Conservation (phyloP, 2,113 vertebrate genomes). For the Chloropsis cyanopogon region DNA sequence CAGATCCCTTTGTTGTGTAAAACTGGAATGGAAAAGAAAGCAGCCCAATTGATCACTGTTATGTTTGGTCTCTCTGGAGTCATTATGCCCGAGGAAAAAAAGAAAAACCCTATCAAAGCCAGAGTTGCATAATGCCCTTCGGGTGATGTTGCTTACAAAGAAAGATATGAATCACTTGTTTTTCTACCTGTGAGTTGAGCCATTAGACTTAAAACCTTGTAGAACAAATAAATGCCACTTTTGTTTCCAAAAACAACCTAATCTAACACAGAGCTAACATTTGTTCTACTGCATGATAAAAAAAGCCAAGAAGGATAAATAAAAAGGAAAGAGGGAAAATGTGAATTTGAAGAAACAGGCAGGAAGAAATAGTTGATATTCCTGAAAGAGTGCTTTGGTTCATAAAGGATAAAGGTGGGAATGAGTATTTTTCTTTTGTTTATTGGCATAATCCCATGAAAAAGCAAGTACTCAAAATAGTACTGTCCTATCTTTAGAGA, state of each 20-base stretch:
- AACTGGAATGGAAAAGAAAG: slow-evolving; percentile 17
- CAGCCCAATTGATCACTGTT: slow-evolving; percentile 1
- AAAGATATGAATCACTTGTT: slow-evolving; percentile 8
- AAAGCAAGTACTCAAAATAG: slow-evolving; percentile 53
- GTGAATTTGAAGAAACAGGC: background rate
- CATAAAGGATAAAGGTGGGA: slow-evolving; percentile 5
- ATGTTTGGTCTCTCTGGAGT: slow-evolving; percentile 1
- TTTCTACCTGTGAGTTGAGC: background rate
- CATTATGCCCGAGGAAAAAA: slow-evolving; percentile 3
- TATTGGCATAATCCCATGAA: slow-evolving; percentile 40
- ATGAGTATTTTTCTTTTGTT: slow-evolving; percentile 18
- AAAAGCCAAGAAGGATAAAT: background rate
- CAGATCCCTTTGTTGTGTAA: background rate
- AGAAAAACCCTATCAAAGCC: slow-evolving; percentile 25
- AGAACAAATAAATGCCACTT: background rate
- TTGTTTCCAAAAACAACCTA: background rate
- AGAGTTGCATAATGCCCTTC: background rate
- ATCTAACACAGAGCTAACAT: background rate
- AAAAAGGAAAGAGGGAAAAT: background rate
- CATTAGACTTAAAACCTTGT: slow-evolving; percentile 5
- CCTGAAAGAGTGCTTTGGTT: background rate
- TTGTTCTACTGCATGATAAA: background rate
- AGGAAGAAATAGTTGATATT: background rate
- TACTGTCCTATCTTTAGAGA: slow-evolving; percentile 47
- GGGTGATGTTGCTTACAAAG: background rate